Evolutionary conservation across 2,113 vertebrate species (phyloP).

Genomic region (Elephas maximus): DNA sequence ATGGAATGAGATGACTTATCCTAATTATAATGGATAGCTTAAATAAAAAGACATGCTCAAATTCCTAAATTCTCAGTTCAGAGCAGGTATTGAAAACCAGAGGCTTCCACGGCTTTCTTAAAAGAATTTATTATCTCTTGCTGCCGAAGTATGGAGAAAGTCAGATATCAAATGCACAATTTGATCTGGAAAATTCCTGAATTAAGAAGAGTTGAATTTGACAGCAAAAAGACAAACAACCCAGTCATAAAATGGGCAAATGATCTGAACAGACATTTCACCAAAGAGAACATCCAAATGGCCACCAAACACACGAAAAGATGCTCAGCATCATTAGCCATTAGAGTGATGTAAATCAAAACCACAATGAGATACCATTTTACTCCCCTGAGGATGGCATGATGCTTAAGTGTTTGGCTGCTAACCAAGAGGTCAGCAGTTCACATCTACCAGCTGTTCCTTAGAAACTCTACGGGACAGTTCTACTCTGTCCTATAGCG

Average conservation of each 20-base stretch:
- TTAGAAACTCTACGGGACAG: too few species aligned
- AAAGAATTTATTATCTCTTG: constrained; percentile 12
- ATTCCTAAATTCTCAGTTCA: constrained; percentile 21
- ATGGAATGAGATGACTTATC: not conserved
- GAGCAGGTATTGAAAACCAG: not conserved
- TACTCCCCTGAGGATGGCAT: too few species aligned
- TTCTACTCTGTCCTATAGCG: too few species aligned
- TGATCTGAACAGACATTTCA: not conserved
- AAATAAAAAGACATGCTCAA: constrained; percentile 13
- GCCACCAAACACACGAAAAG: not conserved
- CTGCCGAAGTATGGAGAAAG: not conserved
- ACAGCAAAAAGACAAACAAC: not conserved
- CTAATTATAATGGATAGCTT: not conserved
- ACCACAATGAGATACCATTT: too few species aligned
- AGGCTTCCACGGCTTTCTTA: not conserved
- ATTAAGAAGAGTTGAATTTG: not conserved
- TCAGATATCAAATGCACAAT: not conserved
- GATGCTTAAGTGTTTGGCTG: too few species aligned
- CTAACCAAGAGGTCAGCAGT: too few species aligned
- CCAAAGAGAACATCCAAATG: not conserved
- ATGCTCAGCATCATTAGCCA: not conserved
- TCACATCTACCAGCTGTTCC: too few species aligned
- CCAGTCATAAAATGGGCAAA: not conserved
- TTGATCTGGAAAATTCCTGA: not conserved
- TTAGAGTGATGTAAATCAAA: too few species aligned